Base-by-base conservation (phyloP, 2,888 invertebrate species). In the Rhagonycha fulva region DNA sequence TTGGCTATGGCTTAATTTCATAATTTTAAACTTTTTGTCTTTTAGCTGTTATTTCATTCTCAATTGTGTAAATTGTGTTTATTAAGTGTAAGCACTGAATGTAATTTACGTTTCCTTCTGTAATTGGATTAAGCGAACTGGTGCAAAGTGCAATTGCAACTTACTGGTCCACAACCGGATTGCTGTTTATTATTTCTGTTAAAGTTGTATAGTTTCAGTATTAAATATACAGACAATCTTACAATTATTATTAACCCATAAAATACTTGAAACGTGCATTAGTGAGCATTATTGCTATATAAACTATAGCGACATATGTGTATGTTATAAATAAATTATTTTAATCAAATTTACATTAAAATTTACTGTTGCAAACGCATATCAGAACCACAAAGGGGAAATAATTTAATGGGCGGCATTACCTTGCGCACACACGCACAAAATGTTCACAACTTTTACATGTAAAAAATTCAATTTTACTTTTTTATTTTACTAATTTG, bases 121-220 rank as follows among this genome's bases (percentile, higher is more conserved):
- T 75, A 71, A 75, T 68, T 75, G 71, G 75, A 75, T 75, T 73
- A 69, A 69, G 62, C 69, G 30, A 72, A 63, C 69, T 70, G 32
- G 68, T 74, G 74, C 74, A 70, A 70, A 70, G 74, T 74, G 74
- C 74, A 74, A 72, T 72, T 67, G 62, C 63, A 72, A 47, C 47
- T 68, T 26, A 14, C 30, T 62, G 67, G 68, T 61, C 72, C 72
- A 28, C 68, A 72, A 68, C 68, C n/a, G 28, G 68, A 72, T 72
- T 72, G 68, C 72, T 72, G 72, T 72, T 72, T 68, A 60, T 68
- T 68, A 72, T 68, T 68, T 72, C 68, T 62, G 14, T 68, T 68
- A 62, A 32, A 61, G 62, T 30, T 14, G n/a, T 61, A n/a, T n/a
- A 28, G 14, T 67, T 72, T 61, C 28, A 26, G 2, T 60, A 47